Conservation (phyloP, 92 coral and sea anemone species). For the Micromussa lordhowensis region DNA sequence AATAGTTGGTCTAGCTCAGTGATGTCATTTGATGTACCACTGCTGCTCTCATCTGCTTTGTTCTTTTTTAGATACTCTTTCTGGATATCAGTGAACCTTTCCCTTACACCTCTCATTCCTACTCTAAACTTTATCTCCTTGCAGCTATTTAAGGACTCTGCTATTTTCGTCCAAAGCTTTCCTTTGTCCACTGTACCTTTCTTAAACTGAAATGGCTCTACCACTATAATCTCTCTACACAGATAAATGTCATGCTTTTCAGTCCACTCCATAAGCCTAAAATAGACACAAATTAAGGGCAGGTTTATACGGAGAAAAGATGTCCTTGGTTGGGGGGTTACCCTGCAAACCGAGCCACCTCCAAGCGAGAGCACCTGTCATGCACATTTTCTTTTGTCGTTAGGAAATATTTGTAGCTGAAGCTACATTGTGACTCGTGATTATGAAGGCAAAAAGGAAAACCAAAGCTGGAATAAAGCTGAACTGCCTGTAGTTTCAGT, state of each 20-base stretch:
- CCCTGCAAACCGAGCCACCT: neutral
- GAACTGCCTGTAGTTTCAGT: neutral
- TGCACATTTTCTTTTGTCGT: neutral
- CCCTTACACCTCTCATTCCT: conserved; percentile 60
- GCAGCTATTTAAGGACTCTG: conserved; percentile 43
- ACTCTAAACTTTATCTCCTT: conserved; percentile 48
- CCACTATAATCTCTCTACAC: conserved; percentile 58
- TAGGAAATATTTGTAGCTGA: neutral
- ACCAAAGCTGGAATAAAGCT: neutral
- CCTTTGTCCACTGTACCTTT: conserved; percentile 58
- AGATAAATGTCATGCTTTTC: conserved; percentile 40
- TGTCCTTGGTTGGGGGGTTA: neutral
- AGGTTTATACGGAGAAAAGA: neutral
- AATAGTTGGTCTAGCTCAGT: conserved; percentile 2
- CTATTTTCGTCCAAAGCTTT: conserved; percentile 48
- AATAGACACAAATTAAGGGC: too few species aligned
- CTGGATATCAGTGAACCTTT: conserved; percentile 54
- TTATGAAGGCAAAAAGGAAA: neutral
- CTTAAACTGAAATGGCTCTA: conserved; percentile 53
- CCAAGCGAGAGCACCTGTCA: neutral
- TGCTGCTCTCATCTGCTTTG: conserved; percentile 48
- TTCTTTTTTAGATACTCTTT: conserved; percentile 44
- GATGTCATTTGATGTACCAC: conserved; percentile 60
- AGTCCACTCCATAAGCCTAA: conserved; percentile 66
- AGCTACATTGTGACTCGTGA: neutral